Base-by-base conservation (phyloP, 2,888 invertebrate species). In the Ditula angustiorana region DNA sequence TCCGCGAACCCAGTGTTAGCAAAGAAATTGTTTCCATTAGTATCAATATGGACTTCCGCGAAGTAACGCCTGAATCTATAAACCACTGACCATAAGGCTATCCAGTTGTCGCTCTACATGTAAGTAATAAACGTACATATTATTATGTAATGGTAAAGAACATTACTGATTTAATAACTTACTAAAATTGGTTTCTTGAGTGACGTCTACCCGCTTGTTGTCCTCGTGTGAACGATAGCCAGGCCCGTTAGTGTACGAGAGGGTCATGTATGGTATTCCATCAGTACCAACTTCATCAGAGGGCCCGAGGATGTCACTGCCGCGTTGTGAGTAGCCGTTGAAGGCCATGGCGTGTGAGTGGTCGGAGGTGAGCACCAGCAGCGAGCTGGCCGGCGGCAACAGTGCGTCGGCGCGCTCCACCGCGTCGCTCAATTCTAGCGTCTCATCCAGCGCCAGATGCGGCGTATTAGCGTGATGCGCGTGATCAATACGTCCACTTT, bases 331-430 rank as follows among this genome's bases (percentile, higher is more conserved):
- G 82, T 97, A 97, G 0, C 97, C 97, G 55, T 93, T 94, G 69
- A 95, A 87, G 24, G 94, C 90, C 93, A 97, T 94, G 0, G 95
- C 94, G 81, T 97, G 96, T 0, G 96, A 94, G 80, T 97, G 97
- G 86, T 97, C 97, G 0, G 96, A 92, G 0, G 96, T 96, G 24
- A 96, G 97, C 16, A 97, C 94, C 10, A 97, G 93, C 41, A 98
- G 87, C 0, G 97, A 97, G 67, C 97, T 97, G 0, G 94, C 88
- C 28, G 88, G 87, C 37, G 85, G 57, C 16, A 88, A 75, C 65
- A 88, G 81, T 55, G 68, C 74, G 21, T 90, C 73, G 2, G 96
- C 87, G 52, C 82, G 82, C 35, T 65, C 69, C 37, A 95, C 91
- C 28, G 97, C 95, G 13, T 88, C 85, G 68, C 94, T 93, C 74